Evolutionary conservation across 2,888 invertebrate genomes (phyloP), one percentile per base, ranked within the genome.

Genomic region (Eremobia ochroleuca): DNA sequence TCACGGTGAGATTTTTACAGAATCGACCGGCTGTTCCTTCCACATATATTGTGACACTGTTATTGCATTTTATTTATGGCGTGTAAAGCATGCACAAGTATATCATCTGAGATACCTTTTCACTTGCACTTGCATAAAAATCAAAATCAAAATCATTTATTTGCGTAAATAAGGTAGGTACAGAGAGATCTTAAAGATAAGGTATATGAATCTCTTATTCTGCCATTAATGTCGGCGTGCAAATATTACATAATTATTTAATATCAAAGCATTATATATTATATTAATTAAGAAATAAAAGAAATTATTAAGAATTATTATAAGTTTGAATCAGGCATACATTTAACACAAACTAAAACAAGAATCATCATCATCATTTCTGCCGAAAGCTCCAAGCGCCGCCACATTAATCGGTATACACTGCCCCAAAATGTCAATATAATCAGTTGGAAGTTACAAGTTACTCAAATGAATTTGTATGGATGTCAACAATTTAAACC

Each of bases 11-110:
- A n/a, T n/a, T n/a, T n/a, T n/a, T n/a, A n/a, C n/a, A n/a, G n/a
- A n/a, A n/a, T n/a, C n/a, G n/a, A n/a, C n/a, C n/a, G n/a, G n/a
- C n/a, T n/a, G 78, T 81, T 77, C 52, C 62, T 67, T 77, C 21
- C 34, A 66, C 15, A 61, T 77, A 46, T 62, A 34, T 83, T 77
- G 68, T 78, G 46, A 15, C 78, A 78, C 59, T 73, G 78, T 77
- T 64, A 62, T 62, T 59, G 25, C 66, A 81, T 67, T 81, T 70
- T 68, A 34, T 55, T n/a, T 68, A 37, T 21, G n/a, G 21, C 34
- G 55, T n/a, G 21, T 71, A 25, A 59, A 59, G 15, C 25, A 31
- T 68, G 34, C 21, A 46, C 72, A 34, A 43, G 15, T n/a, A 52
- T 37, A 40, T 40, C 34, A 62, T 40, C 40, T 28, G 25, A 58